A percentile compares a stretch with the other conserved stretches of the same genome.
These are phyloP conservation scores for Sialia sialis DNA, from an alignment of 2,113 vertebrate species.

Conservation along the genomic window DNA sequence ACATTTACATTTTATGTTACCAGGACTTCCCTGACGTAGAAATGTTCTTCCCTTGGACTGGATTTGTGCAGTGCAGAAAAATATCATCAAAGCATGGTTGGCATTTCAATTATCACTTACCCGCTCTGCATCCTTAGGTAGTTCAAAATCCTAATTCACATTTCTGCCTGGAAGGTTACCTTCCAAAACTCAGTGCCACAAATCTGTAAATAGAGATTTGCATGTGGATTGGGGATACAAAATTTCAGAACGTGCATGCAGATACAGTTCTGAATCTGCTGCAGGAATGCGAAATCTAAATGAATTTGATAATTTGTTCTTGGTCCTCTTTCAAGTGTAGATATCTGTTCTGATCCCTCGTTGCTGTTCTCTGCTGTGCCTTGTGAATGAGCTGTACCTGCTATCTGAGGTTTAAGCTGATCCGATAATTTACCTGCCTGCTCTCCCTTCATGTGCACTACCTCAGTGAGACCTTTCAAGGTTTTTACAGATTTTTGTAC, in stretches of 20 bases:
- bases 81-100: not conserved
- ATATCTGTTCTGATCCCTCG: not conserved
- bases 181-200: not conserved
- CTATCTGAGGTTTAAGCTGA: not conserved
- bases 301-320: not conserved
- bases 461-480: not conserved
- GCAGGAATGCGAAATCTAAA: not conserved
- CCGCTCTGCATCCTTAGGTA: not conserved
- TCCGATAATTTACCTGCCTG: not conserved
- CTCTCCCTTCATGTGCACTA: not conserved
- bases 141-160: not conserved
- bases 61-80: not conserved
- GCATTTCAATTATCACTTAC: not conserved
- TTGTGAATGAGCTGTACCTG: not conserved
- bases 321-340: not conserved
- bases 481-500: not conserved
- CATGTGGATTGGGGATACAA: not conserved
- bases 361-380: not conserved
- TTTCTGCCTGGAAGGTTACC: not conserved
- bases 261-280: not conserved
- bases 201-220: not conserved
- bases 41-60: not conserved
- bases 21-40: not conserved
- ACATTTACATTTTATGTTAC: fast-evolving
- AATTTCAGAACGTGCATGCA: not conserved